phyloP scores from a whole-genome alignment of 1,140 invertebrate genomes.

The Drosophila mojavensis region DNA sequence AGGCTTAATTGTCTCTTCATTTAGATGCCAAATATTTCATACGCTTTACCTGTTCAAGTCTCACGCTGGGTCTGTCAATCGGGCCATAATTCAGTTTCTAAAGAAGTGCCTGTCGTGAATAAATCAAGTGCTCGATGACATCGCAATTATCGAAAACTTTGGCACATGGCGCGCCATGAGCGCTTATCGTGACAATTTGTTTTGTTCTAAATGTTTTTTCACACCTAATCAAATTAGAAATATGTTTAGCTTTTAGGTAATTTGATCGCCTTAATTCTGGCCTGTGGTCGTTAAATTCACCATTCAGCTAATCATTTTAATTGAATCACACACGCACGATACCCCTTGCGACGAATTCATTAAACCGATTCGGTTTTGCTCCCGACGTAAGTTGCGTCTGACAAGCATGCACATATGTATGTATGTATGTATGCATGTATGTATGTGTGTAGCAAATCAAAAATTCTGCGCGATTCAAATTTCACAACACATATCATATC shows the following conservation, averaged over 20 bases:
- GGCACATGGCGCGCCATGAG: conserved; percentile 23
- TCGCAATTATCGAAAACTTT: conserved; percentile 40
- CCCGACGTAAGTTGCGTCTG: conserved; percentile 21
- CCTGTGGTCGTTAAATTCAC: not conserved
- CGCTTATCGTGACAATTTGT: conserved; percentile 27
- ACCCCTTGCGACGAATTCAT: not conserved
- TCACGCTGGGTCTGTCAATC: not conserved
- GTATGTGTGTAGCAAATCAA: not conserved
- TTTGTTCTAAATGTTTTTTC: conserved; percentile 2
- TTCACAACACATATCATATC: conserved; percentile 40
- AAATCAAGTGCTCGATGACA: conserved; percentile 36
- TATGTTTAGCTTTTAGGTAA: not conserved
- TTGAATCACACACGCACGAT: conserved; percentile 4
- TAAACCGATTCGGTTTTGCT: not conserved
- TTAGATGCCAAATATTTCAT: conserved; percentile 22
- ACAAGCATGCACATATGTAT: conserved; percentile 5
- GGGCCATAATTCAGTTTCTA: conserved; percentile 20
- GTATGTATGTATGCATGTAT: no score
- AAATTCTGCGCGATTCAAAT: conserved; percentile 27
- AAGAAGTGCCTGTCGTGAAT: conserved; percentile 16
- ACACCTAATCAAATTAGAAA: conserved; percentile 9
- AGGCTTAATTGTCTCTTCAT: conserved; percentile 6
- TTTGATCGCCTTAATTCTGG: not conserved
- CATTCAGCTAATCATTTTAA: not conserved
- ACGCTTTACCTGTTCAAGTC: conserved; percentile 1